Evolutionary conservation across 2,888 invertebrate species (phyloP).

Genomic region (Drosophila sordidula): DNA sequence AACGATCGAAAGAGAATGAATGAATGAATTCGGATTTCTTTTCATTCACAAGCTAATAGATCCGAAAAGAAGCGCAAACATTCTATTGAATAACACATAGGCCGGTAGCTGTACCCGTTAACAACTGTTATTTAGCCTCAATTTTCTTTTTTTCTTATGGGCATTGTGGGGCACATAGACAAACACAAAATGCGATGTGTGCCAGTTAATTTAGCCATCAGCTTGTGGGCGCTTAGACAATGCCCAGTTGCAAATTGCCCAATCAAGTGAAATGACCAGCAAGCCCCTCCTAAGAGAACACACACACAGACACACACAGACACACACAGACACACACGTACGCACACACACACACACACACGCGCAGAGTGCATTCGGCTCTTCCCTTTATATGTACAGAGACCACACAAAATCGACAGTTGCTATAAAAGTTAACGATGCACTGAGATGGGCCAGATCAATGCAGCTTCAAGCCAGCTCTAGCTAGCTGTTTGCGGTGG

Average conservation of each 20-base stretch:
- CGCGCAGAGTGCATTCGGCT: constrained; percentile 26
- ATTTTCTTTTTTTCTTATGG: constrained; percentile 33
- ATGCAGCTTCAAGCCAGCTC: constrained; percentile 55
- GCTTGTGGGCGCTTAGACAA: constrained; percentile 70
- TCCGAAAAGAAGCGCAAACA: neutral
- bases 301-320: constrained; percentile 11
- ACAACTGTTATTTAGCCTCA: constrained; percentile 6
- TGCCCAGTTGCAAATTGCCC: constrained; percentile 62
- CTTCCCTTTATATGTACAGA: constrained; percentile 28
- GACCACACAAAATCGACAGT: constrained; percentile 63
- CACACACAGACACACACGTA: constrained; percentile 9
- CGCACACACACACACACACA: constrained; percentile 11
- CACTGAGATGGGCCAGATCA: constrained; percentile 45
- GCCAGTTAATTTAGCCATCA: constrained; percentile 73
- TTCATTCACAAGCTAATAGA: too few relatives aligned
- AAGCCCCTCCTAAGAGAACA: constrained; percentile 28
- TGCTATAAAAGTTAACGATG: constrained; percentile 54
- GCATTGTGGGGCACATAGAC: constrained; percentile 10
- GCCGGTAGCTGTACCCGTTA: constrained; percentile 4
- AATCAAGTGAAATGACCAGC: constrained; percentile 74
- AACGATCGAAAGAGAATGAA: neutral
- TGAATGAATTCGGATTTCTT: too few relatives aligned
- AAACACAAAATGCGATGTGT: constrained; percentile 54
- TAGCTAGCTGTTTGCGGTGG: constrained; percentile 50
- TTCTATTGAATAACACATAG: neutral